Base-by-base conservation (phyloP, 2,113 vertebrate species). In the Lampris megalopsis region DNA sequence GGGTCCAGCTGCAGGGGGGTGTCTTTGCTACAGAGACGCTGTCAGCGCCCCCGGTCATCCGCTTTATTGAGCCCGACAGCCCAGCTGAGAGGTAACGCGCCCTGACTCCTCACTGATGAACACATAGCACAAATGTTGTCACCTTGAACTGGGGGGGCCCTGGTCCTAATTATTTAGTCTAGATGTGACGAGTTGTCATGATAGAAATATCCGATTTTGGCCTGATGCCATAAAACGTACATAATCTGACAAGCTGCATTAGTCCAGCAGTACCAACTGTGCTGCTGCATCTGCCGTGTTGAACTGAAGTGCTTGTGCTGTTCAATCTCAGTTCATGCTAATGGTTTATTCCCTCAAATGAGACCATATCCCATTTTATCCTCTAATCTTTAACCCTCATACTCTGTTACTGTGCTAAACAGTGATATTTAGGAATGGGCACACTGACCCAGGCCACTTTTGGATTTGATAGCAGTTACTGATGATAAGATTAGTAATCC, bases 1-100 rank as follows among this genome's bases (percentile, higher is more conserved):
- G 98, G 88, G 93, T 99, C 63, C 97, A 98, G 94, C 97, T 99
- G 64, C 98, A 99, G 89, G 98, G 97, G 42, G 97, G 98, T 61
- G 96, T 99, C 89, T 99, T 99, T 82, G 96, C 97, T 87, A 98
- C 97, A 0, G 98, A 99, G 91, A 96, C 96, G 38, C 92, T 99
- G 79, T 98, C 97, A 3, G 94, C 96, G 63, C 97, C 98, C 0
- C 96, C 98, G 13, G 94, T 96, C 48, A 93, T 99, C 89, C 95
- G 96, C 81, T 98, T 98, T 87, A 97, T 99, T 37, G 97, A 98
- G 90, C 96, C 97, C 0, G 97, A 98, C 95, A 98, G 98, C 86
- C 96, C 98, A 0, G 97, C 98, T 47, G 98, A 99, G 93, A 97
- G 97, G 98, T 95, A 95, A 93, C 49, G 0, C 59, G 54, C 73